Evolutionary conservation across 2,113 vertebrate species (phyloP).

Genomic region (Macquaria australasica): DNA sequence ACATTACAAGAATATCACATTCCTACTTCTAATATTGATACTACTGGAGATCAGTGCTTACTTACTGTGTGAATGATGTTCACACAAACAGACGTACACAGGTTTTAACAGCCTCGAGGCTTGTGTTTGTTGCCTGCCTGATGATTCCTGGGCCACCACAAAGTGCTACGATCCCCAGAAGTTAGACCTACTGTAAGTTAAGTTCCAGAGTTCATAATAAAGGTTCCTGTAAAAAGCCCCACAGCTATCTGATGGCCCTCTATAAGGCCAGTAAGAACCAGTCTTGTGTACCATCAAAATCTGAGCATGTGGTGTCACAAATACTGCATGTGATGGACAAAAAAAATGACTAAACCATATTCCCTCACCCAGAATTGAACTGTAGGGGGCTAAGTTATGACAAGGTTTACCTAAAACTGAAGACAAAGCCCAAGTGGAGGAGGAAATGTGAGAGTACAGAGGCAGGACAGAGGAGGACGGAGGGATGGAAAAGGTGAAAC

Average conservation of each 20-base stretch:
- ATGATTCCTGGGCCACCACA: background rate
- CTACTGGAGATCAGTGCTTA: background rate
- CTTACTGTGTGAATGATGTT: too few relatives aligned
- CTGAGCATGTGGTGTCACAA: background rate
- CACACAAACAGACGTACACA: too few relatives aligned
- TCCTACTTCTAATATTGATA: too few relatives aligned
- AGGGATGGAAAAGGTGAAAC: slow-evolving; percentile 47
- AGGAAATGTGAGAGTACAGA: background rate
- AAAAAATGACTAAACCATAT: background rate
- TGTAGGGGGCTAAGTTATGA: background rate
- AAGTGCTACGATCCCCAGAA: background rate
- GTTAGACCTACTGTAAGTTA: background rate
- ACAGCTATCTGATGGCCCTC: background rate
- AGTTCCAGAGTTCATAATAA: background rate
- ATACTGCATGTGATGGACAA: background rate
- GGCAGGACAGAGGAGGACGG: background rate
- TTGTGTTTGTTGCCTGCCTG: background rate
- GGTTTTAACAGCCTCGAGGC: background rate
- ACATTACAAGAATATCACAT: too few relatives aligned
- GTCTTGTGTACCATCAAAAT: background rate
- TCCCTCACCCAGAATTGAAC: background rate
- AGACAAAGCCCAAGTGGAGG: background rate
- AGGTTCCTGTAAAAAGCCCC: too few relatives aligned
- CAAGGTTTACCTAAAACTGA: background rate
- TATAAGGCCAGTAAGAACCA: background rate